A percentile compares a stretch with the other conserved stretches of the same genome.
These are phyloP conservation scores for Agapetus fuscipes DNA, from an alignment of 2,888 invertebrate species.

Conservation along the genomic window DNA sequence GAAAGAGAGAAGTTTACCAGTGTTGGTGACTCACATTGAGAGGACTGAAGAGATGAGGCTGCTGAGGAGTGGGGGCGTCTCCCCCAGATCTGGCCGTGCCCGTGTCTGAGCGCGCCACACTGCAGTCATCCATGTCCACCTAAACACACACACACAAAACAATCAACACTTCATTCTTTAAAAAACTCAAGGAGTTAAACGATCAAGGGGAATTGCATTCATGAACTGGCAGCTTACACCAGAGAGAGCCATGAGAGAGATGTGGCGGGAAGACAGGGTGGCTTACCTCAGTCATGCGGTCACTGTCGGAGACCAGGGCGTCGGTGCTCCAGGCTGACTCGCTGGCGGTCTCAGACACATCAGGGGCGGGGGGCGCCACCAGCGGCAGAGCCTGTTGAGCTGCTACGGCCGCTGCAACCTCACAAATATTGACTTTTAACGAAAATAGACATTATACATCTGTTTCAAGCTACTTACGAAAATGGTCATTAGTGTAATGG, in stretches of 20 bases:
- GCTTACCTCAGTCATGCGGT: constrained; percentile 78
- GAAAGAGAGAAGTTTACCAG: too few relatives aligned
- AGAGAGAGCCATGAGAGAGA: too few relatives aligned
- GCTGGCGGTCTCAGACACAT: constrained; percentile 86
- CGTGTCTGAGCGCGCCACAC: constrained; percentile 63
- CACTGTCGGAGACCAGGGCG: constrained; percentile 87
- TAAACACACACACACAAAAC: constrained; percentile 20
- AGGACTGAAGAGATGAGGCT: constrained; percentile 20
- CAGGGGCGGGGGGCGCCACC: constrained; percentile 33
- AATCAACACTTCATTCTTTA: not conserved
- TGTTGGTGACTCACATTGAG: constrained; percentile 19
- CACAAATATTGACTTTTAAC: not conserved
- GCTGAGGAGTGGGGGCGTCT: constrained; percentile 15
- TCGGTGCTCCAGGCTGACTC: constrained; percentile 98
- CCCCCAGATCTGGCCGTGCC: constrained; percentile 47
- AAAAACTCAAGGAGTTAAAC: not conserved
- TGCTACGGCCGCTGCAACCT: constrained; percentile 3
- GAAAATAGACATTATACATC: too few relatives aligned
- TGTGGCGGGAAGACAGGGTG: too few relatives aligned
- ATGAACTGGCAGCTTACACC: too few relatives aligned
- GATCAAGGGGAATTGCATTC: too few relatives aligned
- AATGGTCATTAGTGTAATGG: too few relatives aligned
- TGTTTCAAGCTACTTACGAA: too few relatives aligned
- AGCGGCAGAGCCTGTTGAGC: constrained; percentile 7
- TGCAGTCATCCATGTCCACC: constrained; percentile 56